Conservation (phyloP, 1,140 invertebrate genomes). For the Macrotrachela quadricornifera region DNA sequence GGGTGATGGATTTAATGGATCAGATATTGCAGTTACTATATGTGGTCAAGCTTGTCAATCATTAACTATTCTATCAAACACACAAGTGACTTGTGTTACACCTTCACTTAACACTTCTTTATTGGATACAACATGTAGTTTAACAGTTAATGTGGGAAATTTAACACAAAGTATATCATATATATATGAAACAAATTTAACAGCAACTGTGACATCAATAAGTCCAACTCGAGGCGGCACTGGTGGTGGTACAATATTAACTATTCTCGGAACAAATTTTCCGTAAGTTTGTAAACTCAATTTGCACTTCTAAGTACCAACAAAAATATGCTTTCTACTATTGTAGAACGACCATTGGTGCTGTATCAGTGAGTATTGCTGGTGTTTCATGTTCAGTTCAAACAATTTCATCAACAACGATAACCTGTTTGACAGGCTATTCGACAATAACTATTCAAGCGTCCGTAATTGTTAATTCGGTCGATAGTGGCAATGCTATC, state of each 20-base stretch:
- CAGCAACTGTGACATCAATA: slow-evolving; percentile 8
- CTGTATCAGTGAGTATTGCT: background rate
- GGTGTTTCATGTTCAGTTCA: background rate
- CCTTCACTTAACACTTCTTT: too few relatives aligned
- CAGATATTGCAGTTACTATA: slow-evolving; percentile 11
- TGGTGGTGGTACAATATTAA: slow-evolving; percentile 13
- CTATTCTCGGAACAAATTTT: slow-evolving; percentile 14
- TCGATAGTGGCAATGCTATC: too few relatives aligned
- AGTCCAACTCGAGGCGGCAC: slow-evolving; percentile 11
- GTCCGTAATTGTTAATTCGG: background rate
- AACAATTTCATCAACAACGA: background rate
- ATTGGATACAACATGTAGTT: background rate
- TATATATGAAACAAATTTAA: slow-evolving; percentile 3
- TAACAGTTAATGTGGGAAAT: background rate
- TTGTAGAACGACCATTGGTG: slow-evolving; percentile 10
- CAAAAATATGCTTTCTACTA: slow-evolving; percentile 3
- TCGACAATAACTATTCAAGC: background rate
- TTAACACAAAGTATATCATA: background rate
- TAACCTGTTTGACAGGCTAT: slow-evolving; percentile 5
- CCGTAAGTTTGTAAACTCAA: background rate
- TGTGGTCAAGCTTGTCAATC: slow-evolving; percentile 7
- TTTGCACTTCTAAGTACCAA: too few relatives aligned
- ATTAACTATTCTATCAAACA: slow-evolving; percentile 7
- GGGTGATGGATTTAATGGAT: slow-evolving; percentile 14
- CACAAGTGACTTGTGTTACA: slow-evolving; percentile 10